Evolutionary conservation across 2,113 vertebrate genomes (phyloP).

Genomic region (Trachemys scripta): DNA sequence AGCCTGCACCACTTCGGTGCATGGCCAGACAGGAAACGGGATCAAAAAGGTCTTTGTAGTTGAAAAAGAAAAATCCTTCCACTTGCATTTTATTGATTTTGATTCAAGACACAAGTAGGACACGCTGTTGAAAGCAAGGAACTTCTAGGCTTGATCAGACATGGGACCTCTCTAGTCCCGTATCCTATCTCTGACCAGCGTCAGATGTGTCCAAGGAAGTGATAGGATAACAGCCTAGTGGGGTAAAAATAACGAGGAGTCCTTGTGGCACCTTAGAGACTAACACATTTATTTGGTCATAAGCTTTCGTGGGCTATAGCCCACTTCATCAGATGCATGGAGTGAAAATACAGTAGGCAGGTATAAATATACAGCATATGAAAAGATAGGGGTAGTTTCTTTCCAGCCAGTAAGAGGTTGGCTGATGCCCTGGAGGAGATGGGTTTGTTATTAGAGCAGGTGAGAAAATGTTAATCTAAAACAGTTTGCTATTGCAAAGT

Average conservation of each 20-base stretch:
- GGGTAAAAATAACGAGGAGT: rapidly evolving
- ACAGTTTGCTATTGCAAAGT: neutral
- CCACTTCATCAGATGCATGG: too few relatives aligned
- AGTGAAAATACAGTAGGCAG: too few relatives aligned
- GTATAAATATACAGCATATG: too few relatives aligned
- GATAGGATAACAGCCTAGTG: neutral
- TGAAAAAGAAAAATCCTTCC: neutral
- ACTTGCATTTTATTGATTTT: constrained; percentile 36
- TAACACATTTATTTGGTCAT: too few relatives aligned
- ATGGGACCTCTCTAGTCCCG: rapidly evolving
- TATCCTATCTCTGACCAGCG: neutral
- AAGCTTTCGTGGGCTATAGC: too few relatives aligned
- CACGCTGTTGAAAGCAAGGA: neutral
- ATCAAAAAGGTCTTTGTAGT: constrained; percentile 60
- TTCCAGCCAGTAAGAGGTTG: rapidly evolving
- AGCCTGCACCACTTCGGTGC: neutral
- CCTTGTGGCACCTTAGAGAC: too few relatives aligned
- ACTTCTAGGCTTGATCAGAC: neutral
- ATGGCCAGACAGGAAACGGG: constrained; percentile 63
- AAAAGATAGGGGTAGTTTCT: neutral
- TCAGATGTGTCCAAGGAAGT: rapidly evolving
- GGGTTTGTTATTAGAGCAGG: neutral
- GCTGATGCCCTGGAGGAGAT: neutral
- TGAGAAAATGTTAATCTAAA: neutral
- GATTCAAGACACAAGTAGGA: constrained; percentile 60